A percentile compares a stretch with the other conserved stretches of the same genome.
These are phyloP conservation scores for Smittia sp. DNA, from an alignment of 2,888 invertebrate genomes.

Conservation along the genomic window DNA sequence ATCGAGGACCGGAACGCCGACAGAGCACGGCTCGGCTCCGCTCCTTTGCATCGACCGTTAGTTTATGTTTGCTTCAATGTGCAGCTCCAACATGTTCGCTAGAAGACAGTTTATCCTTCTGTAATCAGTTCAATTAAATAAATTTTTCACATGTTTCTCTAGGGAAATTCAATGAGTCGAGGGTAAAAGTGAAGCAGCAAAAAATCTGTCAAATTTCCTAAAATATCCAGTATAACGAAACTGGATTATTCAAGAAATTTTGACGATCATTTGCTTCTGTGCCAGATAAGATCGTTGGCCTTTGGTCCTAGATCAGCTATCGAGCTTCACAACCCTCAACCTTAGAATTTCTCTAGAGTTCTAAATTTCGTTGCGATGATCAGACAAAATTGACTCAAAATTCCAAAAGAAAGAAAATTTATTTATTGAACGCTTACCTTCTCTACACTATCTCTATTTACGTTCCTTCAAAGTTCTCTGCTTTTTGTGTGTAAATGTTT, in stretches of 20 bases:
- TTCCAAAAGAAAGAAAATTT: slow-evolving; percentile 10
- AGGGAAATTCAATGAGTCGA: not conserved
- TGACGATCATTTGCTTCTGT: no score
- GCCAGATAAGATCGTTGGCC: no score
- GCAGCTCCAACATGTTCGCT: not conserved
- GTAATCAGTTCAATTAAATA: slow-evolving; percentile 1
- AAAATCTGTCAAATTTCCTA: no score
- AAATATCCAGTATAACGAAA: no score
- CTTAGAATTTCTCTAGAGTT: no score
- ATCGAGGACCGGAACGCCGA: no score
- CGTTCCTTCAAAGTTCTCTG: not conserved
- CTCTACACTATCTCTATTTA: not conserved
- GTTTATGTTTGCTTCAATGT: slow-evolving; percentile 4
- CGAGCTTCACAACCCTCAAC: no score
- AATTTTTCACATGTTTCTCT: slow-evolving; percentile 3
- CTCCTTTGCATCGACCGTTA: not conserved
- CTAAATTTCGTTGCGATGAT: not conserved
- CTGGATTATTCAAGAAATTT: no score
- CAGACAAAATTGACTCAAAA: not conserved
- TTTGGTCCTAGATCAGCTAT: no score
- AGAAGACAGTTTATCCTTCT: not conserved
- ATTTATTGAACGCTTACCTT: slow-evolving; percentile 20
- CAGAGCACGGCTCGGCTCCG: no score
- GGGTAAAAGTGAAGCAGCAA: no score
- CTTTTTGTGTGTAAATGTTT: slow-evolving; percentile 38